A percentile compares a stretch with the other conserved stretches of the same genome.
Conservation (phyloP, 1,140 invertebrate species). For the Rhyzopertha dominica region DNA sequence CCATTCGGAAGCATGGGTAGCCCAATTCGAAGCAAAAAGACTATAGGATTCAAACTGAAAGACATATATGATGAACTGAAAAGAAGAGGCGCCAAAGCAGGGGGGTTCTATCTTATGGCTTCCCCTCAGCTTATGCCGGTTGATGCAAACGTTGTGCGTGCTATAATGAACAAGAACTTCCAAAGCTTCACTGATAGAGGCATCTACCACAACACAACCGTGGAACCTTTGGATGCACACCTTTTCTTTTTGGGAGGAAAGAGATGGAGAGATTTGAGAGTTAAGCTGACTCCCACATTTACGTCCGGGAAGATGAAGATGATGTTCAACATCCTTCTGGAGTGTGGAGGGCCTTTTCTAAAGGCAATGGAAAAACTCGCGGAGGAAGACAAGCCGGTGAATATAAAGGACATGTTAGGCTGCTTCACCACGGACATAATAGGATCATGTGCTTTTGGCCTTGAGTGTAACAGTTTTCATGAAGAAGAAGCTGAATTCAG, state of each 20-base stretch:
- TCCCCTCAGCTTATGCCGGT: constrained; percentile 48
- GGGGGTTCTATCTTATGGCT: constrained; percentile 39
- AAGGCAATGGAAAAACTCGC: constrained; percentile 2
- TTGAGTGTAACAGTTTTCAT: constrained; percentile 47
- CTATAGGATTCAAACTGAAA: not conserved
- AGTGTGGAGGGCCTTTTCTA: constrained; percentile 7
- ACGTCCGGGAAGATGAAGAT: constrained; percentile 49
- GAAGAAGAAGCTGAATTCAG: constrained; percentile 44
- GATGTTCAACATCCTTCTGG: constrained; percentile 39
- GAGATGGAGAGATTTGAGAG: constrained; percentile 48
- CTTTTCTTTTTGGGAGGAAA: constrained; percentile 47
- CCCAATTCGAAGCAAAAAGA: not conserved
- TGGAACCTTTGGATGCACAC: constrained; percentile 47
- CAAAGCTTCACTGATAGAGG: constrained; percentile 50
- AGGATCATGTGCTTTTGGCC: constrained; percentile 49
- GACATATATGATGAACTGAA: constrained; percentile 9
- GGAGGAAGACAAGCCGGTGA: constrained; percentile 22
- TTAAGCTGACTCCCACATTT: constrained; percentile 48
- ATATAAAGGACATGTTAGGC: constrained; percentile 43
- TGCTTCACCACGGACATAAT: constrained; percentile 51
- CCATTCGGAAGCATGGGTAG: constrained; percentile 8
- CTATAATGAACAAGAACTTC: constrained; percentile 57
- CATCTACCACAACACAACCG: constrained; percentile 45
- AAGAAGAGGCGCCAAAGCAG: constrained; percentile 8
- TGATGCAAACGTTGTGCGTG: constrained; percentile 54